Conservation (phyloP, 1,140 invertebrate genomes). For the Limonius californicus region DNA sequence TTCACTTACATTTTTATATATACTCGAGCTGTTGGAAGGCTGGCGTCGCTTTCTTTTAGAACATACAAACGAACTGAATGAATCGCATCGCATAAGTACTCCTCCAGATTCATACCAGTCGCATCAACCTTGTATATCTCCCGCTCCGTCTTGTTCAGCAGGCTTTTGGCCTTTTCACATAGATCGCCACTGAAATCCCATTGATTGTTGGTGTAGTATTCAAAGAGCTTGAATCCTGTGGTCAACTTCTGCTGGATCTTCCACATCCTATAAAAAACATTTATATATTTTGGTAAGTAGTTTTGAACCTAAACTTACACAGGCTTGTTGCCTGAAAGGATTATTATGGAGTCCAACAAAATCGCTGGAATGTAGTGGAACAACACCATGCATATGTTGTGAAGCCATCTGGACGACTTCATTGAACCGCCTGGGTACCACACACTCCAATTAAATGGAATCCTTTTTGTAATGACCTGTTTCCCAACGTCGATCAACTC, state of each 20-base stretch:
- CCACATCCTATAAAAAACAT: slow-evolving; percentile 60
- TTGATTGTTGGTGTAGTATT: slow-evolving; percentile 81
- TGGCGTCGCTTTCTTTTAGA: slow-evolving; percentile 78
- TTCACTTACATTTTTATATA: slow-evolving; percentile 41
- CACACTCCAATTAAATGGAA: slow-evolving; percentile 74
- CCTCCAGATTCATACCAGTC: slow-evolving; percentile 64
- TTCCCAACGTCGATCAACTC: slow-evolving; percentile 83
- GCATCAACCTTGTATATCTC: slow-evolving; percentile 66
- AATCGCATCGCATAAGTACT: slow-evolving; percentile 72
- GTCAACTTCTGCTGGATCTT: slow-evolving; percentile 70
- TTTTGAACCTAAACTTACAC: slow-evolving; percentile 56
- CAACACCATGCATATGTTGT: slow-evolving; percentile 74
- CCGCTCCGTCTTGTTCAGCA: slow-evolving; percentile 62
- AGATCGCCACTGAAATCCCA: slow-evolving; percentile 76
- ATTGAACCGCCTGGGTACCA: slow-evolving; percentile 89
- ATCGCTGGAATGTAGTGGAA: slow-evolving; percentile 84
- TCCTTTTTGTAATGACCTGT: slow-evolving; percentile 64
- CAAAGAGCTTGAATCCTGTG: slow-evolving; percentile 80
- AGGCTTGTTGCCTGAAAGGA: slow-evolving; percentile 74
- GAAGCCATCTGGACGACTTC: slow-evolving; percentile 71
- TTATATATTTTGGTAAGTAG: too few relatives aligned
- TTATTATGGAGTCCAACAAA: slow-evolving; percentile 70
- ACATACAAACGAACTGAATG: slow-evolving; percentile 70
- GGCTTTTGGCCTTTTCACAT: slow-evolving; percentile 49
- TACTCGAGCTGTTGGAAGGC: slow-evolving; percentile 66